Percentiles rank a stretch among this genome's conserved stretches.
Conservation (phyloP, 2,797 vertebrate species). For the Loris lydekkerianus region DNA sequence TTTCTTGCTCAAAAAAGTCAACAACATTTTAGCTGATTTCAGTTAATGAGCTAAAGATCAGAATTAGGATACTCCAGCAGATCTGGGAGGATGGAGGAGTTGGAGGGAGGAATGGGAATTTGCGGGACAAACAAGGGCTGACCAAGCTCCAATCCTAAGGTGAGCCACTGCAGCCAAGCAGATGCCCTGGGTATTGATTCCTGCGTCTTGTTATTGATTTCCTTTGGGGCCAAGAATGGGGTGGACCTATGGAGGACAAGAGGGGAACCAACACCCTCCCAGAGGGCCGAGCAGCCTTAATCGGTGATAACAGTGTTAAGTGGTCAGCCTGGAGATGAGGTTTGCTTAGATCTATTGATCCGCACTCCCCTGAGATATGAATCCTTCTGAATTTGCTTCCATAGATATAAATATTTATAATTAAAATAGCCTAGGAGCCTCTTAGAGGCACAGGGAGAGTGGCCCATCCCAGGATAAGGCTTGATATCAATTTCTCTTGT, state of each 20-base stretch:
- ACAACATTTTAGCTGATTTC: conserved; percentile 65
- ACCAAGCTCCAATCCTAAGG: conserved; percentile 67
- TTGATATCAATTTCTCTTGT: not conserved
- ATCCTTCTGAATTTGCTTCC: conserved; percentile 76
- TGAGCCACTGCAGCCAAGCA: conserved; percentile 71
- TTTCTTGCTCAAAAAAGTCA: conserved; percentile 59
- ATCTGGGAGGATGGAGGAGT: conserved; percentile 41
- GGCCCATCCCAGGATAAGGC: conserved; percentile 73
- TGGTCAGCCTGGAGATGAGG: conserved; percentile 78
- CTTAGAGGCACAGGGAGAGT: conserved; percentile 41
- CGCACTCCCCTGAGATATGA: conserved; percentile 70
- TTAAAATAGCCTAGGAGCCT: conserved; percentile 61
- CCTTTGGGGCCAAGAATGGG: conserved; percentile 72
- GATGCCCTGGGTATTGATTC: conserved; percentile 75
- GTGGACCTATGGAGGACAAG: conserved; percentile 69
- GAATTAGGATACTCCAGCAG: not conserved
- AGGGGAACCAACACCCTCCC: conserved; percentile 66
- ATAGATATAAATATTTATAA: conserved; percentile 72
- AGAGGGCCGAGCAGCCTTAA: conserved; percentile 74
- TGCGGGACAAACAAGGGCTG: not conserved
- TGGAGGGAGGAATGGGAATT: not conserved
- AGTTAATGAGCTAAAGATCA: conserved; percentile 69
- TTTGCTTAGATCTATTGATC: conserved; percentile 82
- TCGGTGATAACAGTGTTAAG: conserved; percentile 75
- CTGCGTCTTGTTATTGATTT: conserved; percentile 76